Base-by-base conservation (phyloP, 1,140 invertebrate species). In the Drosophila rhopaloa region DNA sequence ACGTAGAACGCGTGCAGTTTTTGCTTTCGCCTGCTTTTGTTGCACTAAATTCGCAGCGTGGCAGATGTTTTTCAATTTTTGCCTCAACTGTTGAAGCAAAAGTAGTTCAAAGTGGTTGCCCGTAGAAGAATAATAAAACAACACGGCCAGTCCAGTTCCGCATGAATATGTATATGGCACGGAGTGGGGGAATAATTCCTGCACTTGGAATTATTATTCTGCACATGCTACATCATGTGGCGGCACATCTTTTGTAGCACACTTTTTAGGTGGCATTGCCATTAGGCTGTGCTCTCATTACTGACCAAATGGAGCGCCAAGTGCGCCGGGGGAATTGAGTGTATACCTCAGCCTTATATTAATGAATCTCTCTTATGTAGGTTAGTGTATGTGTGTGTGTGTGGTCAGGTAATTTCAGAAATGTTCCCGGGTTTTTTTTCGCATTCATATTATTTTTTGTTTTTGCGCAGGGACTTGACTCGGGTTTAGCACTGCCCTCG, bases 31-130 rank as follows among this genome's bases (percentile, higher is more conserved):
- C 56, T 54, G 32, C 32, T 19, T 63, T 62, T 77, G 60, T 62
- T 76, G 50, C 44, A 55, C 40, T 73, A 38, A 29, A 46, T 35
- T 56, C 54, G 8, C 41, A 48, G 40, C 41, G 41, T 63, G 29
- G 29, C 71, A 80, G 79, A 84, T 84, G 84, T 78, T 88, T 88
- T 88, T 88, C 84, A 88, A 88, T 88, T 88, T 89, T 88, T 76
- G 84, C 80, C 74, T 88, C 80, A 88, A 88, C 80, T 78, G 82
- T 62, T 72, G 70, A 61, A 35, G 76, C 40, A 66, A 62, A 56
- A 71, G 76, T 74, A 74, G 58, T 56, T 76, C 61, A 67, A 73
- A 81, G 75, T 79, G 58, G 66, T 82, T 82, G 56, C 40, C 40
- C 46, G 56, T 43, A 51, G 32, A 46, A 56, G 61, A 77, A 79